Percentiles rank a stretch among this genome's conserved stretches.
These are phyloP conservation scores for Cnemophilus loriae DNA, from an alignment of 2,113 vertebrate genomes.

Conservation along the genomic window DNA sequence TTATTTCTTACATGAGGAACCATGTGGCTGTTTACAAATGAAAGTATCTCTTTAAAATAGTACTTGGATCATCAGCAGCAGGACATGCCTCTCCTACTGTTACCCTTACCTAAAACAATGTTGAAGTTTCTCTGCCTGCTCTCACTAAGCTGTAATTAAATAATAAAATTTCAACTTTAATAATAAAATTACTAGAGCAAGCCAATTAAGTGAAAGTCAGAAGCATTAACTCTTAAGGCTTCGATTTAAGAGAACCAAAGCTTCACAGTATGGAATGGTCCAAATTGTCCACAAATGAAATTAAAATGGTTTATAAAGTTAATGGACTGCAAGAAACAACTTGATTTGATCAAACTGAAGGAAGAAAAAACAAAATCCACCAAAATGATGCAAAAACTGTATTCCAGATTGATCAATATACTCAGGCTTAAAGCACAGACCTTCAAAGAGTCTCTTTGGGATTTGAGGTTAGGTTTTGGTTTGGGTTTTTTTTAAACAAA, in stretches of 20 bases:
- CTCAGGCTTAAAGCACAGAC: not conserved
- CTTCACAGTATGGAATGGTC: not conserved
- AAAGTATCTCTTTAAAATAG: not conserved
- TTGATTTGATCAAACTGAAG: not conserved
- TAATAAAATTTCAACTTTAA: not conserved
- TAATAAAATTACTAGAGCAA: not conserved
- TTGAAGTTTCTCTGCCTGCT: not conserved
- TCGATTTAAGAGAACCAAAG: not conserved
- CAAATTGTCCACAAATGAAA: not conserved
- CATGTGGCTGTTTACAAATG: not conserved
- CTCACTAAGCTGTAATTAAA: not conserved
- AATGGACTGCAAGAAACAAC: not conserved
- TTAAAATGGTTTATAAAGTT: not conserved
- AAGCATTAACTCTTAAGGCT: not conserved
- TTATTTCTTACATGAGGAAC: not conserved
- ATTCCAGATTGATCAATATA: not conserved
- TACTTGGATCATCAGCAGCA: not conserved
- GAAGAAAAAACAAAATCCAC: not conserved
- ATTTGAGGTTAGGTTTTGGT: not conserved
- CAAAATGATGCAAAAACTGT: not conserved
- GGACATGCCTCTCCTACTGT: not conserved
- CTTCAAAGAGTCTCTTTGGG: not conserved
- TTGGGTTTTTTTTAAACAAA: not conserved
- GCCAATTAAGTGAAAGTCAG: not conserved
- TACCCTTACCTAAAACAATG: not conserved